phyloP scores from a whole-genome alignment of 2,797 vertebrate species.

The Toxotes lorentzi region DNA sequence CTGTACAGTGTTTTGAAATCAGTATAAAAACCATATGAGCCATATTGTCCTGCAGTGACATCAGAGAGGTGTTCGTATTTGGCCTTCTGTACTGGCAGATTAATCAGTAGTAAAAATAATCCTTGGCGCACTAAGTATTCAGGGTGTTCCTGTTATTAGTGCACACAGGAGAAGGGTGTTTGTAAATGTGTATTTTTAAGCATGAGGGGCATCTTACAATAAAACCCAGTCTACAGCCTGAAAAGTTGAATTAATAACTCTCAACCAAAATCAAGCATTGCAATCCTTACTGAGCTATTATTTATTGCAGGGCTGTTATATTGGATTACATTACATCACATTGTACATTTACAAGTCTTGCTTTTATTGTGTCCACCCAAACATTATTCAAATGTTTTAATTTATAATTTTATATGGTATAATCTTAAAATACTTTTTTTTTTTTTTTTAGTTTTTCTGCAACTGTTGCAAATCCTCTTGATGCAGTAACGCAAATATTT shows the following conservation, averaged over 20 bases:
- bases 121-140: not conserved
- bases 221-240: not conserved
- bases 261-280: not conserved
- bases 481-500: conserved; percentile 28
- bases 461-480: not conserved
- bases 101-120: no score
- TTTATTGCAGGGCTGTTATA: not conserved
- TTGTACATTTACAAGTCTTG: not conserved
- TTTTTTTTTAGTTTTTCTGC: not conserved
- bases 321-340: not conserved
- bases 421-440: not conserved
- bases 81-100: not conserved
- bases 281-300: not conserved
- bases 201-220: no score
- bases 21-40: not conserved
- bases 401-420: not conserved
- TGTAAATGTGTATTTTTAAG: not conserved
- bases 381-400: not conserved
- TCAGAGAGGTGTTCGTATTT: not conserved
- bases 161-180: not conserved
- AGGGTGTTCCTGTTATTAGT: not conserved
- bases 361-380: not conserved
- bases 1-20: not conserved
- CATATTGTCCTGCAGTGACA: not conserved
- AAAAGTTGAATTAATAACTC: not conserved